phyloP scores from a whole-genome alignment of 2,797 vertebrate species.

The Hafferia zeledoni region DNA sequence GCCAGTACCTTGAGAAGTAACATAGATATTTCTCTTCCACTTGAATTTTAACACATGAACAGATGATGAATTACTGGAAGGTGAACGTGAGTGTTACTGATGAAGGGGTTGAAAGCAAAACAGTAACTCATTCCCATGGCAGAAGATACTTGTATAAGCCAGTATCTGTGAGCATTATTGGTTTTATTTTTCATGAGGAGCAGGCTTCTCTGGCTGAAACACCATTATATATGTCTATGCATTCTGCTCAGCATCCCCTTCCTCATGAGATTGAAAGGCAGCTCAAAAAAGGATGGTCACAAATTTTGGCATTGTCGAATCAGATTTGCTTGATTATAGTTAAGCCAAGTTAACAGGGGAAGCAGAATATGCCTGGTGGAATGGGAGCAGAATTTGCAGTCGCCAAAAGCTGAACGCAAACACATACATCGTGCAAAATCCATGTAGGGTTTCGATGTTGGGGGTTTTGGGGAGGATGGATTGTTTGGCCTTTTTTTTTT shows the following conservation, averaged over 20 bases:
- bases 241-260: neutral
- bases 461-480: neutral
- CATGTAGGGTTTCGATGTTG: rapidly evolving
- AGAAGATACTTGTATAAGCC: neutral
- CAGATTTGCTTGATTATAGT: neutral
- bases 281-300: neutral
- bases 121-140: neutral
- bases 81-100: neutral
- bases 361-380: neutral
- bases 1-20: neutral
- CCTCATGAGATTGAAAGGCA: neutral
- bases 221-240: rapidly evolving
- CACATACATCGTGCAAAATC: neutral
- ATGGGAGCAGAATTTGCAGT: neutral
- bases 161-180: neutral
- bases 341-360: neutral
- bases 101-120: neutral
- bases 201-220: neutral
- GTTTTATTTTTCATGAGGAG: neutral
- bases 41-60: neutral
- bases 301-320: neutral
- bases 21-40: neutral
- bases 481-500: neutral
- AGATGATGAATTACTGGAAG: neutral
- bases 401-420: neutral